These are phyloP conservation scores for Atta colombica DNA, from an alignment of 1,140 invertebrate species.

Conservation along the genomic window DNA sequence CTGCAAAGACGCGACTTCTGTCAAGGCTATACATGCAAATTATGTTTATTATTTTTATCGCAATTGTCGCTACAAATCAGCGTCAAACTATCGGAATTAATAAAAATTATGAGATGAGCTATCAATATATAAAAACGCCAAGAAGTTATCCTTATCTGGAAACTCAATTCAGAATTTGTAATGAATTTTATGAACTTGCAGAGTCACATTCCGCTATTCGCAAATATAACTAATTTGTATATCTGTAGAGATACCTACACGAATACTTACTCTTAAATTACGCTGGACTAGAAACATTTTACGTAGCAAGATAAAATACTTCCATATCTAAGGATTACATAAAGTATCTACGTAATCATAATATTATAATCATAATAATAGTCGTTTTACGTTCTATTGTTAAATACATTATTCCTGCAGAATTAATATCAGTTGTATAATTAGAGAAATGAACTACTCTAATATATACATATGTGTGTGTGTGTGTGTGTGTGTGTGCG, in stretches of 20 bases:
- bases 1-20: neutral
- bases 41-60: conserved; percentile 47
- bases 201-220: conserved; percentile 23
- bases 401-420: neutral
- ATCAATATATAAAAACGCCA: conserved; percentile 5
- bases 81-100: conserved; percentile 12
- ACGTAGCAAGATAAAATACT: neutral
- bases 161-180: conserved; percentile 29
- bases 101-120: conserved; percentile 18
- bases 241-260: neutral
- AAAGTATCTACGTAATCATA: neutral
- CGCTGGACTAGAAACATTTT: neutral
- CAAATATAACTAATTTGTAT: conserved; percentile 3
- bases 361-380: neutral
- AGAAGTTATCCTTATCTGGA: conserved; percentile 11
- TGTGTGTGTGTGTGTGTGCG: too few relatives aligned
- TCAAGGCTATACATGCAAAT: conserved; percentile 18
- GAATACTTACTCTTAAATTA: conserved; percentile 23
- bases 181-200: conserved; percentile 24
- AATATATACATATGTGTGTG: too few relatives aligned
- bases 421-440: neutral
- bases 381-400: neutral
- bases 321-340: neutral
- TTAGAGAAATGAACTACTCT: neutral
- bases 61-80: conserved; percentile 41